Conservation (phyloP, 1,140 invertebrate species). For the Zophobas atratus region DNA sequence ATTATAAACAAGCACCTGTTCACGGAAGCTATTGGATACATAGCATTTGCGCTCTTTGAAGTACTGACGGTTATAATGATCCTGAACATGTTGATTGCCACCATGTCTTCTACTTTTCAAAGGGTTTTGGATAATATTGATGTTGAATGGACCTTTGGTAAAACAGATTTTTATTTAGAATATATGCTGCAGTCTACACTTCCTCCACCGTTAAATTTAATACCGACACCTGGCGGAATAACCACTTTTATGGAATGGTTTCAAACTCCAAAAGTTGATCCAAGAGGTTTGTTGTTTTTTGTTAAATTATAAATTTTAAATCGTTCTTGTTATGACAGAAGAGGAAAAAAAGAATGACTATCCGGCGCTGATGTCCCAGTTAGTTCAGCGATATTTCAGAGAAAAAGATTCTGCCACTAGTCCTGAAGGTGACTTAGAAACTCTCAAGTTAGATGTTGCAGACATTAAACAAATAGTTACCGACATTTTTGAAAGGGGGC, state of each 20-base stretch:
- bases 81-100: constrained; percentile 85
- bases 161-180: constrained; percentile 73
- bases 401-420: constrained; percentile 64
- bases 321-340: constrained; percentile 36
- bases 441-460: constrained; percentile 61
- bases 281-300: constrained; percentile 44
- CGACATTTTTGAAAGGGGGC: constrained; percentile 1
- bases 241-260: constrained; percentile 68
- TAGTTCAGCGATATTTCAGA: constrained; percentile 73
- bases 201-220: constrained; percentile 73
- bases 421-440: constrained; percentile 62
- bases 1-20: constrained; percentile 73
- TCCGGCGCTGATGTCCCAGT: constrained; percentile 70
- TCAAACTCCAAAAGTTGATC: constrained; percentile 53
- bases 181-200: constrained; percentile 72
- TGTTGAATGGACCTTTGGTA: constrained; percentile 75
- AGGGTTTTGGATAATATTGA: constrained; percentile 75
- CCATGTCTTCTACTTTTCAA: constrained; percentile 83
- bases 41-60: constrained; percentile 77
- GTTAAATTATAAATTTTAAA: constrained; percentile 54
- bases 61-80: constrained; percentile 81
- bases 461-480: constrained; percentile 26
- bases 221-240: constrained; percentile 70
- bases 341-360: constrained; percentile 65
- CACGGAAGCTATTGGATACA: constrained; percentile 75